A percentile compares a stretch with the other conserved stretches of the same genome.
Conservation (phyloP, 2,888 invertebrate genomes). For the Drymonia ruficornis region DNA sequence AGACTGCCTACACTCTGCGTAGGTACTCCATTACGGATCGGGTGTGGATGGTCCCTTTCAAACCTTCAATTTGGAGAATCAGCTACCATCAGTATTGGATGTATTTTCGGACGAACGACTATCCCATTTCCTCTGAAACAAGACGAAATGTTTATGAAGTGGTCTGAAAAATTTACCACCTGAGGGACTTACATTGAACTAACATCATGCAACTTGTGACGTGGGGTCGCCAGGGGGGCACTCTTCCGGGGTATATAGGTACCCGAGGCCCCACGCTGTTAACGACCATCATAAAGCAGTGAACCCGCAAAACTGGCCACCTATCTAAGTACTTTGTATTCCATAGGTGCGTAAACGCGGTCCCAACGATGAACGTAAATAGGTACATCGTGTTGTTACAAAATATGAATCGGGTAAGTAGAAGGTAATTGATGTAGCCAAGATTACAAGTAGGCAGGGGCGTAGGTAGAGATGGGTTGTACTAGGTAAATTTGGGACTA, state of each 20-base stretch:
- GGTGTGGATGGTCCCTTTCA: too few species aligned
- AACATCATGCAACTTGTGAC: neutral
- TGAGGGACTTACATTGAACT: neutral
- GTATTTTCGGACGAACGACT: constrained; percentile 1
- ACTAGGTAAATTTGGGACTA: too few species aligned
- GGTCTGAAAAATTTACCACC: constrained; percentile 1
- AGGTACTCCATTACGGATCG: too few species aligned
- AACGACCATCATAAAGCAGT: constrained; percentile 39
- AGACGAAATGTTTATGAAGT: neutral
- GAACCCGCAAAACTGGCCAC: constrained; percentile 17
- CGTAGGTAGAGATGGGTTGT: too few species aligned
- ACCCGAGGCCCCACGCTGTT: constrained; percentile 10
- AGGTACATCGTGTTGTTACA: constrained; percentile 17
- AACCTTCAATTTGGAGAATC: neutral
- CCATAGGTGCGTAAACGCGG: constrained; percentile 30
- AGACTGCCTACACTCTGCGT: too few species aligned
- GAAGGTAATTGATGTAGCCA: too few species aligned
- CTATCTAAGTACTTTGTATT: constrained; percentile 39
- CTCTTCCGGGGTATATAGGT: neutral
- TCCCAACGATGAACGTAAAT: constrained; percentile 29
- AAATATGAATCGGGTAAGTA: too few species aligned
- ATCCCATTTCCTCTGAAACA: constrained; percentile 1
- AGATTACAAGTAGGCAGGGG: too few species aligned
- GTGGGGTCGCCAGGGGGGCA: neutral
- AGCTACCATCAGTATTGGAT: neutral